phyloP scores from a whole-genome alignment of 1,140 invertebrate species.

The Ectropis grisescens region DNA sequence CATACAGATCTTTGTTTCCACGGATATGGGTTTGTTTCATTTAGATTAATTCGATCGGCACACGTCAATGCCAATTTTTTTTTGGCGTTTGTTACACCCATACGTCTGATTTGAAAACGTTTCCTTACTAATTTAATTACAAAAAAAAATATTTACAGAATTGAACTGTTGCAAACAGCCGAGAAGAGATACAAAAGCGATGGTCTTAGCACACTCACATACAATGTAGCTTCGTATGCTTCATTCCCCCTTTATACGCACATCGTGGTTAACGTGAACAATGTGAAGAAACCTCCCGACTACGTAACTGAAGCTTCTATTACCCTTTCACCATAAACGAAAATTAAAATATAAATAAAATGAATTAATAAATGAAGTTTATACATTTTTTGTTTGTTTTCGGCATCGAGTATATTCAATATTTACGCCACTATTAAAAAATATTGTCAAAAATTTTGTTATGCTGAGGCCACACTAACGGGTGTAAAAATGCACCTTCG shows the following conservation, averaged over 20 bases:
- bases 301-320: slow-evolving; percentile 2
- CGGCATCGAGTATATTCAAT: no score
- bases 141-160: slow-evolving; percentile 11
- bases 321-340: background rate
- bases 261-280: slow-evolving; percentile 25
- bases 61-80: background rate
- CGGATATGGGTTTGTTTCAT: background rate
- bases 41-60: background rate
- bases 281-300: no score
- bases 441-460: no score
- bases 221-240: slow-evolving; percentile 16
- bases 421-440: no score
- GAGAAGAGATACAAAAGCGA: slow-evolving; percentile 16
- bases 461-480: no score
- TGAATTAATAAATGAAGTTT: background rate
- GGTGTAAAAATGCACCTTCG: no score
- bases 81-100: no score
- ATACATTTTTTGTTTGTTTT: background rate
- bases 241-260: slow-evolving; percentile 23
- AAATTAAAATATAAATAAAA: background rate
- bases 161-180: slow-evolving; percentile 8
- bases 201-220: slow-evolving; percentile 19
- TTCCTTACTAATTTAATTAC: no score
- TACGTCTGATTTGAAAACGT: no score
- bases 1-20: background rate